phyloP scores from a whole-genome alignment of 1,140 invertebrate genomes.

The Nylanderia fulva region DNA sequence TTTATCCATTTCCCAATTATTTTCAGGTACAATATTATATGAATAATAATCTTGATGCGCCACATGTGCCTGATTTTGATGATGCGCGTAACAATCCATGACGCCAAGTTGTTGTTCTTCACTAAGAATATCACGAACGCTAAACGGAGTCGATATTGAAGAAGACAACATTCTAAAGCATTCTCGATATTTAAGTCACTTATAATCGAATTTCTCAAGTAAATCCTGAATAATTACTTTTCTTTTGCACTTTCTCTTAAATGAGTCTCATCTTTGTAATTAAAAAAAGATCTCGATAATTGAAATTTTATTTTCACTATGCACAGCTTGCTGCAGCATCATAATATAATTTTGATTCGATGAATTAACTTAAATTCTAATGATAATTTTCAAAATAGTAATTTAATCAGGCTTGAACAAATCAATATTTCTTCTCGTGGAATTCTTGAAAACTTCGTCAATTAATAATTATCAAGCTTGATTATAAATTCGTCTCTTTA shows the following conservation, averaged over 20 bases:
- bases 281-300: background rate
- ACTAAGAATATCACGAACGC: conserved; percentile 91
- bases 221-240: background rate
- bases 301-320: background rate
- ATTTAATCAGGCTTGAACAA: background rate
- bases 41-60: conserved; percentile 81
- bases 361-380: background rate
- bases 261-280: background rate
- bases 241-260: background rate
- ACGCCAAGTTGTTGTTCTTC: conserved; percentile 80
- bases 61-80: conserved; percentile 71
- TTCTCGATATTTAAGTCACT: conserved; percentile 45
- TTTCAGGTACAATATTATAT: conserved; percentile 78
- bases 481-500: background rate
- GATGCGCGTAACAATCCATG: conserved; percentile 83
- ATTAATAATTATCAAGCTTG: background rate
- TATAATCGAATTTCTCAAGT: background rate
- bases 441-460: background rate
- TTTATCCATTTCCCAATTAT: conserved; percentile 82
- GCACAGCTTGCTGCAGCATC: background rate
- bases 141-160: conserved; percentile 89
- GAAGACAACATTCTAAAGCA: conserved; percentile 82
- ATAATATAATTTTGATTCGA: background rate
- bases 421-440: background rate
- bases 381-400: background rate